These are phyloP conservation scores for Pseudeuparius sepicola DNA, from an alignment of 2,888 invertebrate species.

Conservation along the genomic window DNA sequence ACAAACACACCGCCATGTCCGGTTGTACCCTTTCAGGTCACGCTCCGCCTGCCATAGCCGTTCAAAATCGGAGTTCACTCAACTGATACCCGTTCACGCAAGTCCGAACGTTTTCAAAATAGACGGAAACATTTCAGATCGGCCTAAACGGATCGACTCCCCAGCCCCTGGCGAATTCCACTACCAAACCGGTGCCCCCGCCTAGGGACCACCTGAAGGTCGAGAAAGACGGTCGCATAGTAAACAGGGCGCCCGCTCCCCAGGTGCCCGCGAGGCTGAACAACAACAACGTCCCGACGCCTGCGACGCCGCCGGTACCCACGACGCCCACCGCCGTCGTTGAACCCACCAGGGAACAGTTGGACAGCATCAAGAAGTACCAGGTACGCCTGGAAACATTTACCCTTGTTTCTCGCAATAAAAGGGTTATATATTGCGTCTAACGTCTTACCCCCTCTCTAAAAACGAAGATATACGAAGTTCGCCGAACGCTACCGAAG, in stretches of 20 bases:
- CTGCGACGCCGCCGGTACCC: slow-evolving; percentile 20
- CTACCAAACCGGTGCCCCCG: slow-evolving; percentile 45
- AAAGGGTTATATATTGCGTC: too few relatives aligned
- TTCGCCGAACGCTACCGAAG: too few relatives aligned
- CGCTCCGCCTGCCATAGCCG: too few relatives aligned
- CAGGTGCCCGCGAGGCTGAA: slow-evolving; percentile 55
- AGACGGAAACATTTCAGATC: slow-evolving; percentile 30
- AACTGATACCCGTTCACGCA: too few relatives aligned
- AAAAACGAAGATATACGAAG: too few relatives aligned
- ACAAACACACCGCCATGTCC: too few relatives aligned
- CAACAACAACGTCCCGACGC: slow-evolving; percentile 28
- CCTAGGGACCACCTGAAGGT: slow-evolving; percentile 56
- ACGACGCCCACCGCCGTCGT: slow-evolving; percentile 38
- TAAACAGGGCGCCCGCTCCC: slow-evolving; percentile 58
- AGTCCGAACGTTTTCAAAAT: too few relatives aligned
- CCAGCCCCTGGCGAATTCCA: slow-evolving; percentile 40
- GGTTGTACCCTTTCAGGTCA: too few relatives aligned
- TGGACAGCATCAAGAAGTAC: slow-evolving; percentile 86
- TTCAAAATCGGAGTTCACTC: too few relatives aligned
- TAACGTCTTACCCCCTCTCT: too few relatives aligned
- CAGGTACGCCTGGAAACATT: slow-evolving; percentile 50
- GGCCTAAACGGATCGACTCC: slow-evolving; percentile 31
- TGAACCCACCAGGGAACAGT: slow-evolving; percentile 73
- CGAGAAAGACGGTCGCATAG: slow-evolving; percentile 50
- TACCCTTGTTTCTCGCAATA: neutral